Evolutionary conservation across 2,888 invertebrate species (phyloP).

Genomic region (Synergus umbraculus): DNA sequence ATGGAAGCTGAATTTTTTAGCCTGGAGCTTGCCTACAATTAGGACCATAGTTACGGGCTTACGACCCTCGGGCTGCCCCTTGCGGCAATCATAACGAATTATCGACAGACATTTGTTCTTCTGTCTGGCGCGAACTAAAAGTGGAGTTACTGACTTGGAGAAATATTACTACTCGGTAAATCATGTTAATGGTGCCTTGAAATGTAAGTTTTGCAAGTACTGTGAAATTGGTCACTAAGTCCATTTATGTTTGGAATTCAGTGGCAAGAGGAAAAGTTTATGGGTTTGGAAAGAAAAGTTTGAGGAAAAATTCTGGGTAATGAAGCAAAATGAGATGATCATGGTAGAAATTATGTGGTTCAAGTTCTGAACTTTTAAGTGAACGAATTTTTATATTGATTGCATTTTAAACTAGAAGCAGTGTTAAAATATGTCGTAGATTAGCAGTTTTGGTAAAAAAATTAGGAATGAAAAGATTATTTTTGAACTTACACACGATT

Average conservation of each 20-base stretch:
- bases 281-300: neutral
- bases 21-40: constrained; percentile 28
- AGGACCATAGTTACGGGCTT: constrained; percentile 1
- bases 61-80: constrained; percentile 25
- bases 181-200: neutral
- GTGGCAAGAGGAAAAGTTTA: constrained; percentile 18
- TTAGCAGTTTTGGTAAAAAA: no score
- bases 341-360: neutral
- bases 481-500: neutral
- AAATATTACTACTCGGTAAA: neutral
- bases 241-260: constrained; percentile 24
- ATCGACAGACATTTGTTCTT: constrained; percentile 13
- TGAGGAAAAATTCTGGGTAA: neutral
- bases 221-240: constrained; percentile 34
- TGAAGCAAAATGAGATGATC: neutral
- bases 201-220: constrained; percentile 7
- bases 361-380: no score
- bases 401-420: no score
- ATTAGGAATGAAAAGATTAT: neutral
- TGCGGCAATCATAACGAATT: constrained; percentile 25
- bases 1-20: constrained; percentile 15
- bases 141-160: neutral
- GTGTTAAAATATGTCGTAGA: no score
- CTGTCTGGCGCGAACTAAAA: neutral
- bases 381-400: neutral